phyloP scores from a whole-genome alignment of 1,140 invertebrate species.

The Anoplophora glabripennis region DNA sequence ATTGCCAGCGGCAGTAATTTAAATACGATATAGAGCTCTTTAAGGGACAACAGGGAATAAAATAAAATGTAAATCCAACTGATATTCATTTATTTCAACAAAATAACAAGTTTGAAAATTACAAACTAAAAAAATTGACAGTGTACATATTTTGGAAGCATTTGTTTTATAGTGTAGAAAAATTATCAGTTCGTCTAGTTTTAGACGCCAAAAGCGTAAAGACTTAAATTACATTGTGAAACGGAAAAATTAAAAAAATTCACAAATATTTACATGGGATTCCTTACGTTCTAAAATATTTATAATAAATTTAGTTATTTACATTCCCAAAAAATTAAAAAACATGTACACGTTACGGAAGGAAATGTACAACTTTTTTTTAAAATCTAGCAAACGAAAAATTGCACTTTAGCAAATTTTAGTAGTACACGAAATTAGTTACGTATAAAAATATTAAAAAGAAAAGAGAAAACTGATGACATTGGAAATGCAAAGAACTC shows the following conservation, averaged over 20 bases:
- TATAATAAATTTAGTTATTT: conserved; percentile 35
- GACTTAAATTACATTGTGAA: conserved; percentile 43
- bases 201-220: conserved; percentile 38
- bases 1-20: too few relatives aligned
- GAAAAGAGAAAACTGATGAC: conserved; percentile 25
- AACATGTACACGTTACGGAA: conserved; percentile 22
- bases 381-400: background rate
- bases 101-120: conserved; percentile 47
- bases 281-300: conserved; percentile 30
- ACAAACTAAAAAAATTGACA: conserved; percentile 47
- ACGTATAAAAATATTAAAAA: conserved; percentile 20
- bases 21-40: too few relatives aligned
- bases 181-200: conserved; percentile 43
- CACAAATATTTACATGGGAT: conserved; percentile 44
- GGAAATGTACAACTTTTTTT: conserved; percentile 20
- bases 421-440: conserved; percentile 11
- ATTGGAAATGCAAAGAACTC: conserved; percentile 40
- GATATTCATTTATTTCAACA: conserved; percentile 48
- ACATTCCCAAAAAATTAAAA: conserved; percentile 36
- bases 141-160: conserved; percentile 46
- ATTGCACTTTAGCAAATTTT: conserved; percentile 23
- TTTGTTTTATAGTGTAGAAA: conserved; percentile 45
- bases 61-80: conserved; percentile 32
- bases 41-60: conserved; percentile 3
- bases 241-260: conserved; percentile 44